Percentiles rank a stretch among this genome's conserved stretches.
Evolutionary conservation across 1,140 invertebrate species (phyloP).

Genomic region (Diploscapter pachys): DNA sequence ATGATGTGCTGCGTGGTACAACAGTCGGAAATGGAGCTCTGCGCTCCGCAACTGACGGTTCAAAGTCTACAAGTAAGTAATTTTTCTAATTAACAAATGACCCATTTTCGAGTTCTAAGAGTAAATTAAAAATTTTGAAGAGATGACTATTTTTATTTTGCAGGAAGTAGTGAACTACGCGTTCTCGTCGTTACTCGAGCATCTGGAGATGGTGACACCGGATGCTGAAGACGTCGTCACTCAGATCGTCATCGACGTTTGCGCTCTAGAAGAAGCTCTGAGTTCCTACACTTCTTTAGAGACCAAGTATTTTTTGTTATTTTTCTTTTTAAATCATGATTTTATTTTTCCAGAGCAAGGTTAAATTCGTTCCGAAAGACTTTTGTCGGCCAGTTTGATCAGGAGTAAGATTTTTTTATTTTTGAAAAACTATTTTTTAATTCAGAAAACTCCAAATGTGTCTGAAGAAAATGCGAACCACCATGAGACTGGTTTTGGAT

Average conservation of each 20-base stretch:
- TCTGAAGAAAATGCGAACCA: constrained; percentile 29
- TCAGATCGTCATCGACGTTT: constrained; percentile 31
- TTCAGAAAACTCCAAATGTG: constrained; percentile 32
- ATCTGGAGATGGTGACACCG: constrained; percentile 15
- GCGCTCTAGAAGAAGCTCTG: constrained; percentile 24
- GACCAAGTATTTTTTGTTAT: neutral
- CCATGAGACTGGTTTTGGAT: constrained; percentile 32
- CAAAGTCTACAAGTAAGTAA: constrained; percentile 22
- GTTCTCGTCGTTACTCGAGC: constrained; percentile 2
- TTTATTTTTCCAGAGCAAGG: constrained; percentile 1
- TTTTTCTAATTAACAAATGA: constrained; percentile 1
- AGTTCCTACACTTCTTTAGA: constrained; percentile 11
- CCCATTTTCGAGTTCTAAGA: neutral
- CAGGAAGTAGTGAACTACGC: constrained; percentile 6
- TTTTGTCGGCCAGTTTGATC: constrained; percentile 21
- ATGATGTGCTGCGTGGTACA: constrained; percentile 55
- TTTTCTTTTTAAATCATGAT: too few species aligned
- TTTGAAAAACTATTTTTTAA: constrained; percentile 1
- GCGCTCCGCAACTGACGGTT: constrained; percentile 44
- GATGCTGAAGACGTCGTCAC: neutral
- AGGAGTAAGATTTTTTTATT: constrained; percentile 21
- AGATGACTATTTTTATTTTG: neutral
- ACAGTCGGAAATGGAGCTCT: constrained; percentile 50
- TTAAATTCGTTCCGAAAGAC: constrained; percentile 23
- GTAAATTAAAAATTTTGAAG: too few species aligned